phyloP scores from a whole-genome alignment of 2,113 vertebrate genomes.

The Philantomba maxwellii region DNA sequence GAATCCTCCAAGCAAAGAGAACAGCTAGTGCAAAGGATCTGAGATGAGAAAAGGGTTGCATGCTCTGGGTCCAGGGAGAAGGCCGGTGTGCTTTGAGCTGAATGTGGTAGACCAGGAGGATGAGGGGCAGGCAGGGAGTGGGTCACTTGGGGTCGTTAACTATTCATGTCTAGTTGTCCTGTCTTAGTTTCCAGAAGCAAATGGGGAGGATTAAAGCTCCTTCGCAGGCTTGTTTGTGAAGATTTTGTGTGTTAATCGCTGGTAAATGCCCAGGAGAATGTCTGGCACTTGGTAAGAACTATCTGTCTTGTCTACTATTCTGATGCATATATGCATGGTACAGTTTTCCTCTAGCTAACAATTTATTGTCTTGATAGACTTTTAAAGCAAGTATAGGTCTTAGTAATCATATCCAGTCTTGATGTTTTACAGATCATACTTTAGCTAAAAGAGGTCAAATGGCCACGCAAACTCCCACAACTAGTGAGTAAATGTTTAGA shows the following conservation, averaged over 20 bases:
- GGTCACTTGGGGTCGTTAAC: neutral
- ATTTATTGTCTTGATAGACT: neutral
- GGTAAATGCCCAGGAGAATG: neutral
- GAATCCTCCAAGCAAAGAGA: neutral
- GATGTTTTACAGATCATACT: neutral
- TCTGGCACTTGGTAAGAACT: neutral
- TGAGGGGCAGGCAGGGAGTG: neutral
- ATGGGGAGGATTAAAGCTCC: neutral
- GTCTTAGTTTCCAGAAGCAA: neutral
- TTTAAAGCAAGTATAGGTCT: neutral
- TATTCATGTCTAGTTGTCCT: neutral
- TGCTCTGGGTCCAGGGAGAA: neutral
- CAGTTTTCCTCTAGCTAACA: neutral
- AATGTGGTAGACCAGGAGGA: neutral
- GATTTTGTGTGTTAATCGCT: neutral
- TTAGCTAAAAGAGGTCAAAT: constrained; percentile 11
- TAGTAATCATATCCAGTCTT: neutral
- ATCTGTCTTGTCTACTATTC: neutral
- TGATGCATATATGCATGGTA: neutral
- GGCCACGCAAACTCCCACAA: neutral
- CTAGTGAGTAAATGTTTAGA: constrained; percentile 33
- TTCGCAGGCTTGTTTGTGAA: neutral
- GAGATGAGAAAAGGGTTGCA: neutral
- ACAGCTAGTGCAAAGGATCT: neutral
- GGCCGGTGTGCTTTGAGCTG: rapidly evolving